Evolutionary conservation across 1,140 invertebrate species (phyloP).

Genomic region (Schlechtendalia chinensis): DNA sequence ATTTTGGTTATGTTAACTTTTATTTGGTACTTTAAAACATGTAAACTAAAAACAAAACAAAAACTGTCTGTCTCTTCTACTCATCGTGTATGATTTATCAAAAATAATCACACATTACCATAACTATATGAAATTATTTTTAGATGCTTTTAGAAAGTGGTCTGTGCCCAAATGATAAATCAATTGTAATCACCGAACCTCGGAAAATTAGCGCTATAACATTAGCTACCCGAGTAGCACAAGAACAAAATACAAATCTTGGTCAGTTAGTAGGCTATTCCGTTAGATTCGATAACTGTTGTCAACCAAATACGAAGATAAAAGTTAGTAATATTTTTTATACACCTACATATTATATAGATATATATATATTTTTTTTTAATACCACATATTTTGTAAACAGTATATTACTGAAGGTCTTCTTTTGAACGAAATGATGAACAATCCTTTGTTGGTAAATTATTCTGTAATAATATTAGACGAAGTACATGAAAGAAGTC

Average conservation of each 20-base stretch:
- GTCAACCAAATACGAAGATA: slow-evolving; percentile 71
- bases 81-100: no score
- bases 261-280: slow-evolving; percentile 88
- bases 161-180: slow-evolving; percentile 70
- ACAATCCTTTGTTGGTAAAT: slow-evolving; percentile 83
- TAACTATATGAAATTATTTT: slow-evolving; percentile 53
- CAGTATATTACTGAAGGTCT: slow-evolving; percentile 96
- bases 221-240: slow-evolving; percentile 84
- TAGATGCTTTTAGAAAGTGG: slow-evolving; percentile 90
- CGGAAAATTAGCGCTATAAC: slow-evolving; percentile 86
- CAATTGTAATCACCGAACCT: slow-evolving; percentile 88
- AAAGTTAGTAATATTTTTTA: slow-evolving; percentile 65
- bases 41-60: no score
- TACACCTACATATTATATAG: not conserved
- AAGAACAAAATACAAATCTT: slow-evolving; percentile 77
- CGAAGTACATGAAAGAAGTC: slow-evolving; percentile 92
- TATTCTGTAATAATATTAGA: slow-evolving; percentile 92
- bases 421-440: slow-evolving; percentile 89
- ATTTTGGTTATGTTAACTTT: no score
- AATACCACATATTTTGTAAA: slow-evolving; percentile 36
- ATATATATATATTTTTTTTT: slow-evolving; percentile 15
- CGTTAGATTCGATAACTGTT: slow-evolving; percentile 86
- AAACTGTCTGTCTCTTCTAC: no score
- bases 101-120: no score
- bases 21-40: no score